These are phyloP conservation scores for Hemiscyllium ocellatum DNA, from an alignment of 2,113 vertebrate species.

Conservation along the genomic window DNA sequence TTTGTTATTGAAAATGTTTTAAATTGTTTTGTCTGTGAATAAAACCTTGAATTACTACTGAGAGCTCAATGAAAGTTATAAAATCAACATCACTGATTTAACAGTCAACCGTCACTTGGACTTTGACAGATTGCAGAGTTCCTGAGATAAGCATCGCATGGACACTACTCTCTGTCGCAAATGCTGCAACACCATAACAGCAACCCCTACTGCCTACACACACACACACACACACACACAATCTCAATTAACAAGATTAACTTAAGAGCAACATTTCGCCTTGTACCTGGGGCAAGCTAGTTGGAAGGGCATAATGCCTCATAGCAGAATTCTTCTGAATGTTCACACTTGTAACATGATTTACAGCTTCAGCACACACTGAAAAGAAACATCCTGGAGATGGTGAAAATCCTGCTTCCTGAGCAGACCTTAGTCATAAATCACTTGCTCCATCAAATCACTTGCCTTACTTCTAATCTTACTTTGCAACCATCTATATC, in stretches of 20 bases:
- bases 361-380: background rate
- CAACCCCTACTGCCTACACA: too few species aligned
- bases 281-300: background rate
- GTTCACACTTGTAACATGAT: background rate
- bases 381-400: background rate
- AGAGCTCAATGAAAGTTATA: background rate
- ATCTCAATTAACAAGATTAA: background rate
- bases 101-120: background rate
- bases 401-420: background rate
- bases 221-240: background rate
- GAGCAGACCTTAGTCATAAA: background rate
- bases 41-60: background rate
- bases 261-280: background rate
- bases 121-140: background rate
- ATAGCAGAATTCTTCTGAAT: background rate
- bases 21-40: background rate
- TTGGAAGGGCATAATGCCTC: background rate
- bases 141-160: background rate
- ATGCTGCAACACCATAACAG: background rate
- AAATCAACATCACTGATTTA: background rate
- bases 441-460: constrained; percentile 15
- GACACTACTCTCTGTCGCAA: background rate
- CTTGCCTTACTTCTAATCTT: background rate
- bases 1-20: background rate
- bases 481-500: background rate